Percentiles rank a stretch among this genome's conserved stretches.
phyloP scores from a whole-genome alignment of 2,113 vertebrate genomes.

The Ondatra zibethicus region DNA sequence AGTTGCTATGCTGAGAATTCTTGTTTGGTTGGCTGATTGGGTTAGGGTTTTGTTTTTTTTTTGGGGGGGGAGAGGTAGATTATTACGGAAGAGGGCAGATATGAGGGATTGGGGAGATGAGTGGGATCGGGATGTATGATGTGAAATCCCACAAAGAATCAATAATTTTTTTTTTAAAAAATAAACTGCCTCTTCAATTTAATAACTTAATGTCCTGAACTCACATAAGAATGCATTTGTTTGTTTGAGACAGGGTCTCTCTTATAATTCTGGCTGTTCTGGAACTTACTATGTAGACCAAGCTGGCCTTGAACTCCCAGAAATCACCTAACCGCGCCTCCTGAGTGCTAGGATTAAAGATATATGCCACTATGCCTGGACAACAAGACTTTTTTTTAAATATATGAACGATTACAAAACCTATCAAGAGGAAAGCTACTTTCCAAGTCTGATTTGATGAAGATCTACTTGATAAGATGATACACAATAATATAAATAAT shows the following conservation, averaged over 20 bases:
- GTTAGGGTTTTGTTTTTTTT: background rate
- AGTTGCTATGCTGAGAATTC: background rate
- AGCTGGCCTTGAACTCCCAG: background rate
- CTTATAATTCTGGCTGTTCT: background rate
- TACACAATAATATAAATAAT: slow-evolving; percentile 85
- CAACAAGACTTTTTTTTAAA: slow-evolving; percentile 38
- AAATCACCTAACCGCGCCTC: background rate
- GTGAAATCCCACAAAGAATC: background rate
- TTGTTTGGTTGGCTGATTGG: background rate
- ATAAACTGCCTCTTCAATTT: slow-evolving; percentile 82
- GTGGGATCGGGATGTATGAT: background rate
- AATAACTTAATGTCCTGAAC: slow-evolving; percentile 85
- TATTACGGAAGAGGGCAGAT: background rate
- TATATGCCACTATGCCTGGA: background rate
- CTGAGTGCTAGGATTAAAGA: background rate
- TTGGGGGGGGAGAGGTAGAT: background rate
- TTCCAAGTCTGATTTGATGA: slow-evolving; percentile 85
- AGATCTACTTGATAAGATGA: slow-evolving; percentile 75
- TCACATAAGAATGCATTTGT: slow-evolving; percentile 81
- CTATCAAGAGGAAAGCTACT: slow-evolving; percentile 79
- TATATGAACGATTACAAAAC: slow-evolving; percentile 74
- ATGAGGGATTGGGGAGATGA: background rate
- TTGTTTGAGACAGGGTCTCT: background rate
- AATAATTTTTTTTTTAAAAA: background rate
- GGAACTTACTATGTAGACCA: background rate